Conservation (phyloP, 2,888 invertebrate species). For the Heliconius cydno region DNA sequence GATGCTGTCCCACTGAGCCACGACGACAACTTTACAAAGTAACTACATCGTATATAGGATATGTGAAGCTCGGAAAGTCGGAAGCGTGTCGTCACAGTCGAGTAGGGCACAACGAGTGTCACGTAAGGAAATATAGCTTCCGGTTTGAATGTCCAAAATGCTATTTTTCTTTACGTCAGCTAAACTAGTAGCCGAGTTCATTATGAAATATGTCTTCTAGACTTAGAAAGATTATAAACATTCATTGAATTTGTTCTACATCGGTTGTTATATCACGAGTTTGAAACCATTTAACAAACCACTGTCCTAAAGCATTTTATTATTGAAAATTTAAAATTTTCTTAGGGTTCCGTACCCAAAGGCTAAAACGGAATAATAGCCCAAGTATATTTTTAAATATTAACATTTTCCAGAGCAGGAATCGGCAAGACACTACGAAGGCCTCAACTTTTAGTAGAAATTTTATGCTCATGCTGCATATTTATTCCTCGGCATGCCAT, state of each 20-base stretch:
- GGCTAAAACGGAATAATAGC: too few species aligned
- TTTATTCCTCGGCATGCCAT: neutral
- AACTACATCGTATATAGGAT: neutral
- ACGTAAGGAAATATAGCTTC: slow-evolving; percentile 33
- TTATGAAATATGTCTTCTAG: neutral
- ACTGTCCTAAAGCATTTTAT: too few species aligned
- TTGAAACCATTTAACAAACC: too few species aligned
- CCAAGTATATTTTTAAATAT: neutral
- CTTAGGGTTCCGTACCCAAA: too few species aligned
- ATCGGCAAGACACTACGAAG: neutral
- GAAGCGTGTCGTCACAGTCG: slow-evolving; percentile 33
- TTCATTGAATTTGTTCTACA: too few species aligned
- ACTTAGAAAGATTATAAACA: too few species aligned
- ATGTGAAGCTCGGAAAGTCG: slow-evolving; percentile 19
- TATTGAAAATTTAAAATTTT: too few species aligned
- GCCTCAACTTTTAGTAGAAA: neutral
- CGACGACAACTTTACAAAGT: neutral
- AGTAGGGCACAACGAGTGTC: neutral
- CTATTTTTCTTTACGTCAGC: neutral
- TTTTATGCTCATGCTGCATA: too few species aligned
- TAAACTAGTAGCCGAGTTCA: neutral
- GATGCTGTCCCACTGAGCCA: too few species aligned
- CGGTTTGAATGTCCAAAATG: slow-evolving; percentile 13
- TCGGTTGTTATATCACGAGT: too few species aligned
- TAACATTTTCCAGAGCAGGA: neutral